Conservation (phyloP, 2,888 invertebrate species). For the Hypolimnas misippus region DNA sequence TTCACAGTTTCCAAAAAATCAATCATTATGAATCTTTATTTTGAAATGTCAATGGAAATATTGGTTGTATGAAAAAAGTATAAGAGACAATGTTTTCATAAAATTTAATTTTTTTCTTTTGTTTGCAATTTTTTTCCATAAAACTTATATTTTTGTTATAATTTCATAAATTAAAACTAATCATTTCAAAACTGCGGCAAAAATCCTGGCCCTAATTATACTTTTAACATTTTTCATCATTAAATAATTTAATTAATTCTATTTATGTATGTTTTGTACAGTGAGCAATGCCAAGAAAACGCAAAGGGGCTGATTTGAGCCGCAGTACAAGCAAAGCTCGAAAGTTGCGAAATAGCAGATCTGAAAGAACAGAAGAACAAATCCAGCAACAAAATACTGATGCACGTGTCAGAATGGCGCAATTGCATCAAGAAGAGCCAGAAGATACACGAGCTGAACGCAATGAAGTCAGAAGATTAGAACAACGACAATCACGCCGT, state of each 20-base stretch:
- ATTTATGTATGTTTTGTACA: slow-evolving; percentile 39
- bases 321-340: slow-evolving; percentile 32
- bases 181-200: too few species aligned
- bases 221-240: too few species aligned
- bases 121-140: too few species aligned
- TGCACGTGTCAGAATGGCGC: slow-evolving; percentile 30
- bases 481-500: slow-evolving; percentile 39
- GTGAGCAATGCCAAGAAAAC: slow-evolving; percentile 42
- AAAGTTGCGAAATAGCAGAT: slow-evolving; percentile 34
- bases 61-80: too few species aligned
- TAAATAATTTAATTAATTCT: slow-evolving; percentile 31
- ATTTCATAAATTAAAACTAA: too few species aligned
- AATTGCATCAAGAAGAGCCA: slow-evolving; percentile 33
- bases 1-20: too few species aligned
- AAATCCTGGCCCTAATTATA: too few species aligned
- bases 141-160: too few species aligned
- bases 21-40: too few species aligned
- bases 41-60: too few species aligned
- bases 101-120: too few species aligned
- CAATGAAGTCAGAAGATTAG: slow-evolving; percentile 38
- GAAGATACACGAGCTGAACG: slow-evolving; percentile 41
- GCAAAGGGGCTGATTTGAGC: slow-evolving; percentile 40
- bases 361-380: slow-evolving; percentile 40
- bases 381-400: slow-evolving; percentile 41
- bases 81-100: too few species aligned